Evolutionary conservation across 2,888 invertebrate species (phyloP).

Genomic region (Zonitis immaculata): DNA sequence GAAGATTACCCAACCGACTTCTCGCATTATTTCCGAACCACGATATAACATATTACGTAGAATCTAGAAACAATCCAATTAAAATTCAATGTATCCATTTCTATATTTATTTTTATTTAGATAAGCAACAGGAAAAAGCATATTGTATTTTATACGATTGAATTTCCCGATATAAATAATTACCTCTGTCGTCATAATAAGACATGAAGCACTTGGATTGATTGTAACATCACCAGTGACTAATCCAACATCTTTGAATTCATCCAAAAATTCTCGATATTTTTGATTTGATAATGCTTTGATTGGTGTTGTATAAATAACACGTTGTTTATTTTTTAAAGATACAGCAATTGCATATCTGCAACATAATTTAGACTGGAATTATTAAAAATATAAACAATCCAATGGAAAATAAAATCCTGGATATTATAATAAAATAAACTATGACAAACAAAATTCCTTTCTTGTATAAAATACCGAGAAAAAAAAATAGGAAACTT

Average conservation of each 20-base stretch:
- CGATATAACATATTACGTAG: conserved; percentile 96
- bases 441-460: no score
- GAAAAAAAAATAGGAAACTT: conserved; percentile 49
- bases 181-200: conserved; percentile 99
- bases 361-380: conserved; percentile 11
- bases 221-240: conserved; percentile 99
- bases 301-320: conserved; percentile 99
- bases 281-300: conserved; percentile 99
- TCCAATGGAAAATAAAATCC: no score
- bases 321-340: conserved; percentile 88
- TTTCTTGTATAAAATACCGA: no score
- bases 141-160: background rate
- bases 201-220: conserved; percentile 94
- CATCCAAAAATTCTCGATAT: conserved; percentile 94
- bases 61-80: conserved; percentile 61
- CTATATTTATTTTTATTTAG: no score
- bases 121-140: background rate
- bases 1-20: conserved; percentile 99
- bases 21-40: conserved; percentile 97
- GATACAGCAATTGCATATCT: conserved; percentile 95
- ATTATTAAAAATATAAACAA: no score
- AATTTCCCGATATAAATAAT: conserved; percentile 4
- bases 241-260: conserved; percentile 96
- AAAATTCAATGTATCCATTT: background rate
- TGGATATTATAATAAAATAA: no score